phyloP scores from a whole-genome alignment of 2,797 vertebrate species.

The Gastrophryne carolinensis region DNA sequence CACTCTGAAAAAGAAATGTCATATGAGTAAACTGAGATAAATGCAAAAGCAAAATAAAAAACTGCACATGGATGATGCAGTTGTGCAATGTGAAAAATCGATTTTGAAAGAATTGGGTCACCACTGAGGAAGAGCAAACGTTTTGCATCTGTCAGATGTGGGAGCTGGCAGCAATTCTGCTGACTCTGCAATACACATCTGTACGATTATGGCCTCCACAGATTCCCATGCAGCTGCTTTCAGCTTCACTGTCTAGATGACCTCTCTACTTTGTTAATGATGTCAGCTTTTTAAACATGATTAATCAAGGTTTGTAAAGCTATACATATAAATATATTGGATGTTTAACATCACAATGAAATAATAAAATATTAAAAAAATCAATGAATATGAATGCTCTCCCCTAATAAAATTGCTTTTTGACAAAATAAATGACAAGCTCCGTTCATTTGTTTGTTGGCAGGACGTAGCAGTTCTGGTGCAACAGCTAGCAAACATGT shows the following conservation, averaged over 20 bases:
- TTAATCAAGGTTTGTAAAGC: not conserved
- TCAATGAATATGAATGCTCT: not conserved
- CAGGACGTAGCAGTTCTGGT: constrained; percentile 2
- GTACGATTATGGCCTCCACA: constrained; percentile 2
- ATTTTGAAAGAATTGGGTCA: constrained; percentile 10
- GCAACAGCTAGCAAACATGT: constrained; percentile 17
- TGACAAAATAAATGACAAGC: not conserved
- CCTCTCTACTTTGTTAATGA: constrained; percentile 4
- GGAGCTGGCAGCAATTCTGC: constrained; percentile 8
- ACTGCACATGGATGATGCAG: not conserved
- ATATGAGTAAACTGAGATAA: no score
- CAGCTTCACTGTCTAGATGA: not conserved
- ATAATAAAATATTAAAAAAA: no score
- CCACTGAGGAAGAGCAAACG: not conserved
- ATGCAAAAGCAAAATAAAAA: no score
- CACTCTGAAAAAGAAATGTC: no score
- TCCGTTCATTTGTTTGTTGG: constrained; percentile 25
- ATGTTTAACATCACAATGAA: not conserved
- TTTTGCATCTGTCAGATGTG: constrained; percentile 43
- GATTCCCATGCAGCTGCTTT: constrained; percentile 9
- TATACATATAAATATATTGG: no score
- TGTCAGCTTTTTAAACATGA: constrained; percentile 15
- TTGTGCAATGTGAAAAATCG: not conserved
- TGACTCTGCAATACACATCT: constrained; percentile 27
- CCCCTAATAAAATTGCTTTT: not conserved